phyloP scores from a whole-genome alignment of 2,888 invertebrate species.

The Phortica magna region DNA sequence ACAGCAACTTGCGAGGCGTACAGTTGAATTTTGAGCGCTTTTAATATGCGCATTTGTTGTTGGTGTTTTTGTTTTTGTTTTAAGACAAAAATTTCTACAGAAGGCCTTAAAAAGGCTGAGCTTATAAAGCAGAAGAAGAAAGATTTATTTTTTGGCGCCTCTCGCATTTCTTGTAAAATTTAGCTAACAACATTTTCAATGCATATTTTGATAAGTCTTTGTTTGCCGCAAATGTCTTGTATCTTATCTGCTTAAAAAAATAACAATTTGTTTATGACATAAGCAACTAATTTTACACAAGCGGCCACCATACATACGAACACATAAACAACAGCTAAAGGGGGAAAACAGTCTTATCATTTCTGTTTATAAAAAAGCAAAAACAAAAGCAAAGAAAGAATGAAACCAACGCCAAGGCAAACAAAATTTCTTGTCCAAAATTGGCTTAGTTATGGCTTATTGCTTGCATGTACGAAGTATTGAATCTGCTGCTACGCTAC shows the following conservation, averaged over 20 bases:
- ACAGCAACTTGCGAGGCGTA: background rate
- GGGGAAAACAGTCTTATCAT: background rate
- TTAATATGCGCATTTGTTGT: background rate
- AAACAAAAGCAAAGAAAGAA: slow-evolving; percentile 5
- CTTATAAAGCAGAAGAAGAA: too few relatives aligned
- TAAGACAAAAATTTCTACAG: background rate
- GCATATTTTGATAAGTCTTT: slow-evolving; percentile 15
- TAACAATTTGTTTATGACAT: slow-evolving; percentile 66
- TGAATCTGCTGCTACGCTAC: background rate
- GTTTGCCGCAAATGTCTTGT: slow-evolving; percentile 44
- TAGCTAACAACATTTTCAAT: background rate
- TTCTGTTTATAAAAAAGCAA: slow-evolving; percentile 5
- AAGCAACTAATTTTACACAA: slow-evolving; percentile 69
- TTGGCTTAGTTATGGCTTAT: slow-evolving; percentile 1
- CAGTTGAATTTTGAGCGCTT: background rate
- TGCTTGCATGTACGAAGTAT: background rate
- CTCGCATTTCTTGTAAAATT: background rate
- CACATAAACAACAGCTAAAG: background rate
- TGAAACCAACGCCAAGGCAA: background rate
- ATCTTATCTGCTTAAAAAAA: slow-evolving; percentile 57
- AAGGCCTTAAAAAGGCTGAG: too few relatives aligned
- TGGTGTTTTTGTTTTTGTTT: background rate
- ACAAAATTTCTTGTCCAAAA: slow-evolving; percentile 16
- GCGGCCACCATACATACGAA: slow-evolving; percentile 6
- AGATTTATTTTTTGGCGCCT: background rate